phyloP scores from a whole-genome alignment of 1,140 invertebrate genomes.

The Pogonus chalceus region DNA sequence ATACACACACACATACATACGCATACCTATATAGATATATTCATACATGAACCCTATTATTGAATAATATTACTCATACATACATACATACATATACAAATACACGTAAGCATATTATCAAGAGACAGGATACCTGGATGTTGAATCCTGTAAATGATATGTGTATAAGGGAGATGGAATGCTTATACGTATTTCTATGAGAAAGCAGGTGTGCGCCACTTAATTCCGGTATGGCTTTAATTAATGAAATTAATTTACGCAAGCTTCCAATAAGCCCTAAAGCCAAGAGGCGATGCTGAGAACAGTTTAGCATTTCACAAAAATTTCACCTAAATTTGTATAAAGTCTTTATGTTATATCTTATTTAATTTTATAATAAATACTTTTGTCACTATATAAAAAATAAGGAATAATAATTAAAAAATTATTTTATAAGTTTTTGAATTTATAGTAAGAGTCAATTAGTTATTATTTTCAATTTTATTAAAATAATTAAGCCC shows the following conservation, averaged over 20 bases:
- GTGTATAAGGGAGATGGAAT: neutral
- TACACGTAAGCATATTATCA: neutral
- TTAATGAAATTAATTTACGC: constrained; percentile 29
- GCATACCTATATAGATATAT: neutral
- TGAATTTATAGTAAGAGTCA: no score
- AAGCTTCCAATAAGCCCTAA: constrained; percentile 24
- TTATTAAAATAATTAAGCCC: no score
- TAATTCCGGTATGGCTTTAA: constrained; percentile 23
- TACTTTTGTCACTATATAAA: no score
- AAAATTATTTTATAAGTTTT: no score
- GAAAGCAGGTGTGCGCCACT: constrained; percentile 11
- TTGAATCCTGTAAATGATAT: neutral
- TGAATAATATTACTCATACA: neutral
- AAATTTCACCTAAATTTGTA: no score
- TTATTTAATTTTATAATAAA: no score
- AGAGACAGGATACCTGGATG: neutral
- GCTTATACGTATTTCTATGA: neutral
- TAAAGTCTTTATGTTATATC: no score
- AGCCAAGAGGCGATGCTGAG: constrained; percentile 7
- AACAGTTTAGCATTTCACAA: neutral
- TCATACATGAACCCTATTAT: neutral
- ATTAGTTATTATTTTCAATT: no score
- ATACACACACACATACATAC: neutral
- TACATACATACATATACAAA: neutral
- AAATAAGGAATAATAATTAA: no score